Conservation (phyloP, 2,888 invertebrate genomes). For the Parapristionchus giblindavisi region DNA sequence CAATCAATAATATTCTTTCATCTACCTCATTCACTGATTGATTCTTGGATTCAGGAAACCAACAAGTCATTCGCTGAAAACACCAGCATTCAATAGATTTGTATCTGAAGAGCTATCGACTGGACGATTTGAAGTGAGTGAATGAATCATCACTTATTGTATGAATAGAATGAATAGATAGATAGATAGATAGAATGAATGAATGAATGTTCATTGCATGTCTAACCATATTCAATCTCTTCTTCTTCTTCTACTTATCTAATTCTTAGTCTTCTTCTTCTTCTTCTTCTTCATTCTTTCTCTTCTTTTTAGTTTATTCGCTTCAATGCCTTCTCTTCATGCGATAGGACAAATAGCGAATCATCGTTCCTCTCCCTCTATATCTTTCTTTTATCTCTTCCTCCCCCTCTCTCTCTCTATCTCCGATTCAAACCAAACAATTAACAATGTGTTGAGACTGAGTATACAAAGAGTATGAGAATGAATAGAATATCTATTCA, state of each 20-base stretch:
- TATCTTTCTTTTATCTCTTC: constrained; percentile 2
- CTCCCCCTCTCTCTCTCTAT: constrained; percentile 5
- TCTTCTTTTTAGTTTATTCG: background rate
- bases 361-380: no score
- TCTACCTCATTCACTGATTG: background rate
- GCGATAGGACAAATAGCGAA: background rate
- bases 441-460: background rate
- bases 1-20: no score
- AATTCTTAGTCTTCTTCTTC: background rate
- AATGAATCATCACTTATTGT: background rate
- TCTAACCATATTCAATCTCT: background rate
- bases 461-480: background rate
- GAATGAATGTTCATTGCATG: background rate
- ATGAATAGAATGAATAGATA: background rate
- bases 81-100: constrained; percentile 15
- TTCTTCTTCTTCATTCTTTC: background rate
- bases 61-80: background rate
- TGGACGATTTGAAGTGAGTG: constrained; percentile 26
- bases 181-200: constrained; percentile 1
- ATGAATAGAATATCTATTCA: background rate
- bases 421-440: background rate
- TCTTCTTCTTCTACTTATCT: background rate
- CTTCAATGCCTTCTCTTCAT: background rate
- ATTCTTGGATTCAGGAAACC: constrained; percentile 14
- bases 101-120: constrained; percentile 18